phyloP scores from a whole-genome alignment of 2,888 invertebrate genomes.

The Drosophila recens region DNA sequence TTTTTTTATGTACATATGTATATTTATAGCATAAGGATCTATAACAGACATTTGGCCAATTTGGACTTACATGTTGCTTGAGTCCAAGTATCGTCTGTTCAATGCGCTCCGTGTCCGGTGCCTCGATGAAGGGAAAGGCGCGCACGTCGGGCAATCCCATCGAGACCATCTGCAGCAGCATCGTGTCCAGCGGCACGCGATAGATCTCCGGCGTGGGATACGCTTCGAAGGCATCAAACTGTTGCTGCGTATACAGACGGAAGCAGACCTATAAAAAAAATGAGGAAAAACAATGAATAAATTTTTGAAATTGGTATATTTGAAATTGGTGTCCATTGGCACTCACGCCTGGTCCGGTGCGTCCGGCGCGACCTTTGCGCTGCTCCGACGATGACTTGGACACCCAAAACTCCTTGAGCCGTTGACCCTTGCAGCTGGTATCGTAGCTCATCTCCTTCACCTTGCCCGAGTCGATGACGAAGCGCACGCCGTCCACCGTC shows the following conservation, averaged over 20 bases:
- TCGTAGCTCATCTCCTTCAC: constrained; percentile 99
- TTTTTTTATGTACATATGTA: too few species aligned
- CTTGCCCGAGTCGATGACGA: constrained; percentile 98
- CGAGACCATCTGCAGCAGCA: constrained; percentile 96
- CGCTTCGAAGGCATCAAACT: constrained; percentile 91
- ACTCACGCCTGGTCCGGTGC: constrained; percentile 94
- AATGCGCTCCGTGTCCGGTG: constrained; percentile 93
- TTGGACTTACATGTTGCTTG: constrained; percentile 90
- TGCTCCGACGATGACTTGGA: constrained; percentile 99
- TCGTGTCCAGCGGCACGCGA: constrained; percentile 96
- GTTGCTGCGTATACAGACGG: constrained; percentile 93
- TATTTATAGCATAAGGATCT: too few species aligned
- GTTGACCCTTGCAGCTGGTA: constrained; percentile 94
- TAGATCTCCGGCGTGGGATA: constrained; percentile 97
- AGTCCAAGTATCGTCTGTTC: constrained; percentile 94
- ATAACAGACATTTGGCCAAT: too few species aligned
- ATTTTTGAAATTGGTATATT: neutral
- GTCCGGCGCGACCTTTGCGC: constrained; percentile 97
- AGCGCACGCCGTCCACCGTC: constrained; percentile 98
- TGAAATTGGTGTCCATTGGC: too few species aligned
- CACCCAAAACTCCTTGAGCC: constrained; percentile 97
- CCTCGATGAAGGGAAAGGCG: constrained; percentile 97
- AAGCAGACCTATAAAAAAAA: constrained; percentile 88
- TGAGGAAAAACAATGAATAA: neutral
- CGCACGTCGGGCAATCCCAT: constrained; percentile 96